These are phyloP conservation scores for Ammospiza nelsoni DNA, from an alignment of 2,113 vertebrate species.

Conservation along the genomic window DNA sequence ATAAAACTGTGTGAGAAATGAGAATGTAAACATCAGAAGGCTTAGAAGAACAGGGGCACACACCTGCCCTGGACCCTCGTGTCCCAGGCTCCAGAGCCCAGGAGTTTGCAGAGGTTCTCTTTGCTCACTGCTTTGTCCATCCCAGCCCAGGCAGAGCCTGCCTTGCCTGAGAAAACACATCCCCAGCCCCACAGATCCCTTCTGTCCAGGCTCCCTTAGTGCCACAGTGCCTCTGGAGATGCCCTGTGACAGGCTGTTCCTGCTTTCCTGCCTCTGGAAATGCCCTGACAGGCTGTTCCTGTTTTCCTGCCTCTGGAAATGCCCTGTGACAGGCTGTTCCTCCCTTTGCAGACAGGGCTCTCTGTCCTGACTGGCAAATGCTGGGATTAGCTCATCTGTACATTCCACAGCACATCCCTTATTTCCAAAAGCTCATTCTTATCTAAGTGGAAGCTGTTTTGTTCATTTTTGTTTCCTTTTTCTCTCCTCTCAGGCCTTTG, in stretches of 20 bases:
- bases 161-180: not conserved
- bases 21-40: no score
- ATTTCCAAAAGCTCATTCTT: constrained; percentile 1
- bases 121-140: not conserved
- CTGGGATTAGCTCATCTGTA: not conserved
- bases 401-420: not conserved
- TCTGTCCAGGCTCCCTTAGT: not conserved
- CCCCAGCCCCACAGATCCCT: not conserved
- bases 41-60: no score
- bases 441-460: not conserved
- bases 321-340: not conserved
- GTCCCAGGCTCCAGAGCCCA: not conserved
- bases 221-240: not conserved
- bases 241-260: not conserved
- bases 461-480: not conserved
- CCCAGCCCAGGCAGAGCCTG: not conserved
- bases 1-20: no score
- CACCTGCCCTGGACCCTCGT: fast-evolving
- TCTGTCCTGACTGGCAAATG: not conserved
- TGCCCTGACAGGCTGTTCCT: not conserved
- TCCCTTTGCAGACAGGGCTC: not conserved
- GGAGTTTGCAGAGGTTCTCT: not conserved
- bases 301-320: not conserved
- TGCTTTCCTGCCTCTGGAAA: not conserved
- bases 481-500: not conserved